These are phyloP conservation scores for Indicator maculatus DNA, from an alignment of 2,113 vertebrate genomes.

Conservation along the genomic window DNA sequence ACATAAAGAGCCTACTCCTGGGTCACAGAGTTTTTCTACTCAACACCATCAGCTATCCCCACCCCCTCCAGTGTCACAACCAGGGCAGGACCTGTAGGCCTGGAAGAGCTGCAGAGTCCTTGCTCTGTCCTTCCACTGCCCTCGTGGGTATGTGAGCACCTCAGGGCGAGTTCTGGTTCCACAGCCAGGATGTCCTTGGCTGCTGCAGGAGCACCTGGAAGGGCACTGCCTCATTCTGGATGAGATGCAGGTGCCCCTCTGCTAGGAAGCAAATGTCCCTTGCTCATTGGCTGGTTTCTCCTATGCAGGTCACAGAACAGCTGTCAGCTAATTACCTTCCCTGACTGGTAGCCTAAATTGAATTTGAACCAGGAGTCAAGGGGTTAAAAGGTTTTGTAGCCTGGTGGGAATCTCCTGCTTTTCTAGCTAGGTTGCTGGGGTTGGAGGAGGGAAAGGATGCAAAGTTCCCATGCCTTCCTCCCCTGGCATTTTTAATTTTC, in stretches of 20 bases:
- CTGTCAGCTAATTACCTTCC: constrained; percentile 17
- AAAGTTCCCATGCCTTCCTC: neutral
- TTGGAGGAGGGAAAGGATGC: neutral
- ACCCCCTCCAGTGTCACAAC: neutral
- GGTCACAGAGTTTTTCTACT: neutral
- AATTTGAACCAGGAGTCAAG: neutral
- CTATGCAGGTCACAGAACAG: neutral
- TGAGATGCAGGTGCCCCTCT: neutral
- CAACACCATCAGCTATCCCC: neutral
- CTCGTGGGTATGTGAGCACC: neutral
- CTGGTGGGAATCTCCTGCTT: neutral
- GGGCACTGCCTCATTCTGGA: neutral
- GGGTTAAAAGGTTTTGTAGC: neutral
- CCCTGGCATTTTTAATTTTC: neutral
- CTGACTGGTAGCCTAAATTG: neutral
- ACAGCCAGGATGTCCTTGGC: rapidly evolving
- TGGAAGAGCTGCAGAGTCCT: neutral
- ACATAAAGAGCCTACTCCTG: rapidly evolving
- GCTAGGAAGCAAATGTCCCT: neutral
- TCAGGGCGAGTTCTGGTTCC: neutral
- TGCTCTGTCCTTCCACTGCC: neutral
- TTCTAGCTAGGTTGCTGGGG: rapidly evolving
- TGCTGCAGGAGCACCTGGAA: neutral
- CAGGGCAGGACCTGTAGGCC: rapidly evolving
- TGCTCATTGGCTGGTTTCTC: neutral